Percentiles rank a stretch among this genome's conserved stretches.
These are phyloP conservation scores for Petrocephalus zakoni DNA, from an alignment of 2,113 vertebrate species.

Conservation along the genomic window DNA sequence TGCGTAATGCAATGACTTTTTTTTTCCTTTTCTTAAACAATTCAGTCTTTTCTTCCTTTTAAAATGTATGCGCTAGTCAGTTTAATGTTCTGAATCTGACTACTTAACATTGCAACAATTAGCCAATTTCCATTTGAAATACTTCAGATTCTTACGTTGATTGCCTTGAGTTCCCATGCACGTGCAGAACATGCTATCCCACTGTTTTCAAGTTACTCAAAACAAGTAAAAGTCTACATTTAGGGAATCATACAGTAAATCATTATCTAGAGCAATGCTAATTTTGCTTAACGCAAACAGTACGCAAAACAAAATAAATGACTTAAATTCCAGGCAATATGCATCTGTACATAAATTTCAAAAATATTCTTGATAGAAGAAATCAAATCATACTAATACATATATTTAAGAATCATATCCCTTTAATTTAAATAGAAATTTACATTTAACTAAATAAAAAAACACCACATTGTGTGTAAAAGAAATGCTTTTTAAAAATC, in stretches of 20 bases:
- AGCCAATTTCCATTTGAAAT: background rate
- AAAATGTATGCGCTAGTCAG: background rate
- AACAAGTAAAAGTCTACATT: background rate
- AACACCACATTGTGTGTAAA: background rate
- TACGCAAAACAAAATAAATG: background rate
- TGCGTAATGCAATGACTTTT: background rate
- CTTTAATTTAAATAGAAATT: background rate
- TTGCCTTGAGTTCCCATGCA: conserved; percentile 10
- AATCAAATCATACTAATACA: background rate
- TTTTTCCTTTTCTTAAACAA: background rate
- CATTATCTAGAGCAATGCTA: background rate
- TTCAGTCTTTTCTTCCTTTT: background rate
- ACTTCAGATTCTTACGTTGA: background rate
- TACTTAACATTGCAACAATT: background rate
- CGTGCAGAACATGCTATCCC: conserved; percentile 15
- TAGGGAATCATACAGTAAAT: background rate
- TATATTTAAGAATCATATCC: background rate
- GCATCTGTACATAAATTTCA: background rate
- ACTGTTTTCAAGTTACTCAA: background rate
- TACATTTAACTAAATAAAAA: conserved; percentile 2
- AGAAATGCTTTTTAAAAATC: conserved; percentile 2
- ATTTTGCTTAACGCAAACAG: conserved; percentile 9
- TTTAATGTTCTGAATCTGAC: background rate
- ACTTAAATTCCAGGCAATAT: background rate
- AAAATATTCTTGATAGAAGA: background rate